These are phyloP conservation scores for Campylomormyrus numenius DNA, from an alignment of 2,113 vertebrate species.

Conservation along the genomic window DNA sequence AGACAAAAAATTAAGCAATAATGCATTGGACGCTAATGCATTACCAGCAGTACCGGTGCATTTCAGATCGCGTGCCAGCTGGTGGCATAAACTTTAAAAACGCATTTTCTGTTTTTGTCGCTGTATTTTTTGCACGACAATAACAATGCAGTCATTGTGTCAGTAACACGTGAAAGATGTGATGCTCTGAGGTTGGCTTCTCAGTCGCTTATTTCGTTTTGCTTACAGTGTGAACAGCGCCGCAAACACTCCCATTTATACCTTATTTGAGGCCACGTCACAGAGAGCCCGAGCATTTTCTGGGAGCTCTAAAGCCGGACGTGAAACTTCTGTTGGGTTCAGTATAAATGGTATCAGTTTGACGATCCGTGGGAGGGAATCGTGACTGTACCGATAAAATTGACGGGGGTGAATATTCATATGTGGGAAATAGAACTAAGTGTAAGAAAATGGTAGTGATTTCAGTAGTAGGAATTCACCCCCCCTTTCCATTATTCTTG, in stretches of 20 bases:
- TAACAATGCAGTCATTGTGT: background rate
- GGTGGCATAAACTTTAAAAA: background rate
- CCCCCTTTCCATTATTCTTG: background rate
- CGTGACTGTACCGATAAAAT: background rate
- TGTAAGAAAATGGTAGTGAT: background rate
- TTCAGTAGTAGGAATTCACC: background rate
- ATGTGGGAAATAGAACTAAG: background rate
- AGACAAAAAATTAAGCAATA: background rate
- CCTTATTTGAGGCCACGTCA: background rate
- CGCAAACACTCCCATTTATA: background rate
- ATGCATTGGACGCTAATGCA: background rate
- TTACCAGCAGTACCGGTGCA: background rate
- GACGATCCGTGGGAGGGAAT: background rate
- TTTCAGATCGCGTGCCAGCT: background rate
- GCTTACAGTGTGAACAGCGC: background rate
- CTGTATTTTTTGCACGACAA: background rate
- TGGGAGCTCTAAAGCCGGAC: background rate
- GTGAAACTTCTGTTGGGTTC: background rate
- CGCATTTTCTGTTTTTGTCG: background rate
- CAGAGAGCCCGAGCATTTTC: background rate
- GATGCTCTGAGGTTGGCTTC: background rate
- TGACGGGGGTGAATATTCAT: background rate
- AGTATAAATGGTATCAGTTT: background rate
- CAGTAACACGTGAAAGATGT: background rate
- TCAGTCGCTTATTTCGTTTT: background rate